Conservation (phyloP, 2,888 invertebrate genomes). For the Flexamia atlantica region DNA sequence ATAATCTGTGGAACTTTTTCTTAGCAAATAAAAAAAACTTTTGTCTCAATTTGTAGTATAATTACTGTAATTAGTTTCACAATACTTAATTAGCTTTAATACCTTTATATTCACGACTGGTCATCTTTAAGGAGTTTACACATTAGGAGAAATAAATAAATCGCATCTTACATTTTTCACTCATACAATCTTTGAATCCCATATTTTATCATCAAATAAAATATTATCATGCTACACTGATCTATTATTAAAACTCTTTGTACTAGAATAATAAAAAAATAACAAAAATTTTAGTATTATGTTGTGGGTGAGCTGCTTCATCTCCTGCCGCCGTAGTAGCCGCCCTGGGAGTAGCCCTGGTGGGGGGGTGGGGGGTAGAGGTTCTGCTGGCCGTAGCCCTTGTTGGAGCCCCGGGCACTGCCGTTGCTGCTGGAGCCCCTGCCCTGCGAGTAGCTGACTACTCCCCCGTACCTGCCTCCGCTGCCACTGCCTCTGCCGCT, state of each 20-base stretch:
- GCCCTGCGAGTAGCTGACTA: background rate
- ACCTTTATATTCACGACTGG: too few relatives aligned
- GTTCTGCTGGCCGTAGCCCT: slow-evolving; percentile 10
- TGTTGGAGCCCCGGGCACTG: background rate
- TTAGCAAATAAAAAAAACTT: too few relatives aligned
- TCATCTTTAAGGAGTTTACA: too few relatives aligned
- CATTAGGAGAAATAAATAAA: background rate
- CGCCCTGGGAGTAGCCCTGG: background rate
- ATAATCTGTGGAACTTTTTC: too few relatives aligned
- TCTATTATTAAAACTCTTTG: slow-evolving; percentile 11
- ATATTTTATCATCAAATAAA: slow-evolving; percentile 5
- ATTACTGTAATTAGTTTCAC: too few relatives aligned
- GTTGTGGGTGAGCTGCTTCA: slow-evolving; percentile 14
- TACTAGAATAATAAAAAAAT: slow-evolving; percentile 14
- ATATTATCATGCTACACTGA: background rate
- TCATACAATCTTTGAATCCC: slow-evolving; percentile 4
- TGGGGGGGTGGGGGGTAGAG: slow-evolving; percentile 28
- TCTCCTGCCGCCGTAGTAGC: slow-evolving; percentile 9
- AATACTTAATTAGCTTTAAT: too few relatives aligned
- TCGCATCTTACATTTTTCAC: background rate
- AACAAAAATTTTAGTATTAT: slow-evolving; percentile 12
- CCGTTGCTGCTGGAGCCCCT: background rate
- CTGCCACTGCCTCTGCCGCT: background rate
- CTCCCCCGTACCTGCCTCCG: background rate
- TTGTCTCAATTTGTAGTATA: too few relatives aligned